Percentiles rank a stretch among this genome's conserved stretches.
These are phyloP conservation scores for Reinhardtius hippoglossoides DNA, from an alignment of 2,113 vertebrate species.

Conservation along the genomic window DNA sequence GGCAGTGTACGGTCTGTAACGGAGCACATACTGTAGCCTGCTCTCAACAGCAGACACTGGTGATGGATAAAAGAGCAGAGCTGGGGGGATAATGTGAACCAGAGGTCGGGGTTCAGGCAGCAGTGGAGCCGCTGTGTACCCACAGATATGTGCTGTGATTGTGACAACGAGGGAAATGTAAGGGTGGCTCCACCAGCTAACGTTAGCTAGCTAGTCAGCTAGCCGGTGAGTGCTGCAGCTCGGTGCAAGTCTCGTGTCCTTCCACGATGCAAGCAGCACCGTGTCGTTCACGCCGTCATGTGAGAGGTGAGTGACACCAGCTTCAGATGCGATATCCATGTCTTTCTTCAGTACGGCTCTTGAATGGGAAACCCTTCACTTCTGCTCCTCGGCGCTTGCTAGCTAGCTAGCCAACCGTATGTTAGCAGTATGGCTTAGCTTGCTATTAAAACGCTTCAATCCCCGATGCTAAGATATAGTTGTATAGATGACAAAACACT, in stretches of 20 bases:
- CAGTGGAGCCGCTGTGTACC: slow-evolving; percentile 11
- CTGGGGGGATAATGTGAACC: slow-evolving; percentile 18
- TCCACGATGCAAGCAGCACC: slow-evolving; percentile 3
- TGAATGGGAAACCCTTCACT: not conserved
- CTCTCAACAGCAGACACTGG: slow-evolving; percentile 9
- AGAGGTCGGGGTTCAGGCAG: slow-evolving; percentile 20
- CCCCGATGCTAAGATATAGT: not conserved
- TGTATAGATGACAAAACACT: not conserved
- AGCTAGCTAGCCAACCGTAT: slow-evolving; percentile 44
- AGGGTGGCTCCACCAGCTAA: slow-evolving; percentile 33
- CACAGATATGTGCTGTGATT: slow-evolving; percentile 42
- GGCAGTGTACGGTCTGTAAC: not conserved
- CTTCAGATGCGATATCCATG: not conserved
- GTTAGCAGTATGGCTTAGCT: not conserved
- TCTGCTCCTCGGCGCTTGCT: slow-evolving; percentile 19
- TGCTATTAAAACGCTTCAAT: not conserved
- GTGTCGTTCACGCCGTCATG: not conserved
- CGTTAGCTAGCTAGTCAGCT: slow-evolving; percentile 35
- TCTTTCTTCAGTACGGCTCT: no score
- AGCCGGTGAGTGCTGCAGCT: slow-evolving; percentile 17
- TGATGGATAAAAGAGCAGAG: slow-evolving; percentile 3
- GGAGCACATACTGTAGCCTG: slow-evolving; percentile 8
- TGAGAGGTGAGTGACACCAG: slow-evolving; percentile 54
- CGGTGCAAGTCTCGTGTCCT: not conserved
- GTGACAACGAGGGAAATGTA: slow-evolving; percentile 29